Conservation (phyloP, 2,113 vertebrate species). For the Stigmatopora nigra region DNA sequence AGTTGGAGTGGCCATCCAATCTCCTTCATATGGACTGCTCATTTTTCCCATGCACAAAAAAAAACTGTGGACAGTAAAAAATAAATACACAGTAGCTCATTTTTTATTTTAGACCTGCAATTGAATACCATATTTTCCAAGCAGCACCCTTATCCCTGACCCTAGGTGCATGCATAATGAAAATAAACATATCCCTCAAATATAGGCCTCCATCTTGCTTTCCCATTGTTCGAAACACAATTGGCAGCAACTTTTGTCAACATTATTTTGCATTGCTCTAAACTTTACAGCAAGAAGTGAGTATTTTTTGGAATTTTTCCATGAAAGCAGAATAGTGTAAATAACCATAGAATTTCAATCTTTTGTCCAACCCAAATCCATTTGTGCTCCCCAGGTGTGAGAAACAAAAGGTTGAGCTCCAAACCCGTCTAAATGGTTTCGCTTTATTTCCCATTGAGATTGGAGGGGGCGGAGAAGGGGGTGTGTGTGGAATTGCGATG, state of each 20-base stretch:
- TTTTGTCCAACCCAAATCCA: constrained; percentile 60
- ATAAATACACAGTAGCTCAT: too few relatives aligned
- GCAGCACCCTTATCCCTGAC: not conserved
- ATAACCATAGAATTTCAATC: constrained; percentile 64
- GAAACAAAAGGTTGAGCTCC: constrained; percentile 63
- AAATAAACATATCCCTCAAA: not conserved
- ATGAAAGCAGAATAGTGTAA: constrained; percentile 44
- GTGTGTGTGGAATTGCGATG: constrained; percentile 50
- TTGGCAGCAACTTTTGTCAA: not conserved
- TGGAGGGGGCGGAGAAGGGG: constrained; percentile 1
- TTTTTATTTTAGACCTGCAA: too few relatives aligned
- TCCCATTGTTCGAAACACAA: not conserved
- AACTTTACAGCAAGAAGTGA: constrained; percentile 15
- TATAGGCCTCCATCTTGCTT: not conserved
- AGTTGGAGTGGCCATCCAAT: not conserved
- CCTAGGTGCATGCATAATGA: not conserved
- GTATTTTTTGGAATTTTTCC: not conserved
- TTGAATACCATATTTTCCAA: too few relatives aligned
- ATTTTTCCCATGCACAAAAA: not conserved
- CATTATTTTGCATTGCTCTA: too few relatives aligned
- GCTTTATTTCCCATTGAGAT: constrained; percentile 58
- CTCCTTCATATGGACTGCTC: not conserved
- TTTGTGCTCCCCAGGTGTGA: constrained; percentile 66
- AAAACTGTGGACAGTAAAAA: too few relatives aligned
- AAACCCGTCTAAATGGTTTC: constrained; percentile 59